phyloP scores from a whole-genome alignment of 2,797 vertebrate genomes.

The Emys orbicularis region DNA sequence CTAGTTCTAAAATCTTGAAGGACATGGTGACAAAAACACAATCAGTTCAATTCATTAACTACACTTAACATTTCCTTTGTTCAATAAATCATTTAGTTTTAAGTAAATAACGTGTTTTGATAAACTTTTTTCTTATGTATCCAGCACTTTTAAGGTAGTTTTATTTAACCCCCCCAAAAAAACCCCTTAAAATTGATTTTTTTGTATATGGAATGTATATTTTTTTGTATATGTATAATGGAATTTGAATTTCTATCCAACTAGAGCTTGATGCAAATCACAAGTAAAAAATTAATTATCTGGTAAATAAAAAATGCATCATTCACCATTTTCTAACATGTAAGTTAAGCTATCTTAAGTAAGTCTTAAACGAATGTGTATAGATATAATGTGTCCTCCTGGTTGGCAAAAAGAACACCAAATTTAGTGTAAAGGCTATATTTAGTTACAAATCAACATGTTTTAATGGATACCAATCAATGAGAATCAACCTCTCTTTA shows the following conservation, averaged over 20 bases:
- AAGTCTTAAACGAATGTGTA: too few relatives aligned
- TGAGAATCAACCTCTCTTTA: neutral
- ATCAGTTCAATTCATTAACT: neutral
- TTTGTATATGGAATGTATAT: neutral
- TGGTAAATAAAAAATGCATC: neutral
- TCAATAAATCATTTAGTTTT: neutral
- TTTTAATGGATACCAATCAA: neutral
- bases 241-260: neutral
- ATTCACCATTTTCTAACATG: neutral
- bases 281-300: neutral
- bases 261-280: neutral
- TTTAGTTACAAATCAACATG: neutral
- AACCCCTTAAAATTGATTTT: neutral
- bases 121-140: neutral
- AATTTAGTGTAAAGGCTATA: neutral
- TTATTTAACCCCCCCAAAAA: neutral
- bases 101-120: neutral
- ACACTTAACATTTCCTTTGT: neutral
- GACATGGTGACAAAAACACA: neutral
- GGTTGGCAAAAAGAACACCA: neutral
- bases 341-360: neutral
- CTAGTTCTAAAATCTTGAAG: neutral
- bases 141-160: neutral
- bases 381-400: too few relatives aligned
- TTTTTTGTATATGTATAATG: neutral